Conservation (phyloP, 2,113 vertebrate genomes). For the Marmota monax region DNA sequence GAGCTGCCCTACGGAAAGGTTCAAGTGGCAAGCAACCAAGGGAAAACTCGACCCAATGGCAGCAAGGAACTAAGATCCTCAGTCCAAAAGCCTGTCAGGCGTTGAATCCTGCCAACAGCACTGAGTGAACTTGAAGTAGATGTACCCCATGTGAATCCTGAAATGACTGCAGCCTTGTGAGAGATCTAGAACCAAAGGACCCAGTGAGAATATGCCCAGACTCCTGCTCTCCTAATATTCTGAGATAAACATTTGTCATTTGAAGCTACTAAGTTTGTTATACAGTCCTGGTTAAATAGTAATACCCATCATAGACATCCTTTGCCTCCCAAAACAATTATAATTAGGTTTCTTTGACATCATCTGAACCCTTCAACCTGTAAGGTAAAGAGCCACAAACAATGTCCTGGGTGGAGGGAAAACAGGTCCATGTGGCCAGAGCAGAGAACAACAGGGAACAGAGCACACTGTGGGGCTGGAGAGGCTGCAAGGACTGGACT, state of each 20-base stretch:
- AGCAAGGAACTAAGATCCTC: neutral
- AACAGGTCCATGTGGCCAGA: neutral
- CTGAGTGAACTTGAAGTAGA: neutral
- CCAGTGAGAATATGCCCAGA: neutral
- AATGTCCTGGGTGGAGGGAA: neutral
- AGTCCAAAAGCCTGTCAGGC: neutral
- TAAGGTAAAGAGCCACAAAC: neutral
- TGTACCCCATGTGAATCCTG: neutral
- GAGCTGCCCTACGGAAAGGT: neutral
- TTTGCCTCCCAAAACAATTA: neutral
- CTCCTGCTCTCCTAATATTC: neutral
- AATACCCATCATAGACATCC: neutral
- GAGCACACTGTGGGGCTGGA: neutral
- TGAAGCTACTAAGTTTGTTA: neutral
- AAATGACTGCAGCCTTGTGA: neutral
- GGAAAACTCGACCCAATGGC: neutral
- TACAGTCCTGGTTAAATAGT: neutral
- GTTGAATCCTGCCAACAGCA: neutral
- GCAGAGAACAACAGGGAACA: neutral
- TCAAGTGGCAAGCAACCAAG: neutral
- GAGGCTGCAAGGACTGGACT: neutral
- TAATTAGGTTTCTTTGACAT: neutral
- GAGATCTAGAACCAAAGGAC: neutral
- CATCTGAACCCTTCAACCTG: neutral
- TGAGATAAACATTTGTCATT: neutral